These are phyloP conservation scores for Ctenochaetus hawaiiensis DNA, from an alignment of 2,797 vertebrate species.

Conservation along the genomic window DNA sequence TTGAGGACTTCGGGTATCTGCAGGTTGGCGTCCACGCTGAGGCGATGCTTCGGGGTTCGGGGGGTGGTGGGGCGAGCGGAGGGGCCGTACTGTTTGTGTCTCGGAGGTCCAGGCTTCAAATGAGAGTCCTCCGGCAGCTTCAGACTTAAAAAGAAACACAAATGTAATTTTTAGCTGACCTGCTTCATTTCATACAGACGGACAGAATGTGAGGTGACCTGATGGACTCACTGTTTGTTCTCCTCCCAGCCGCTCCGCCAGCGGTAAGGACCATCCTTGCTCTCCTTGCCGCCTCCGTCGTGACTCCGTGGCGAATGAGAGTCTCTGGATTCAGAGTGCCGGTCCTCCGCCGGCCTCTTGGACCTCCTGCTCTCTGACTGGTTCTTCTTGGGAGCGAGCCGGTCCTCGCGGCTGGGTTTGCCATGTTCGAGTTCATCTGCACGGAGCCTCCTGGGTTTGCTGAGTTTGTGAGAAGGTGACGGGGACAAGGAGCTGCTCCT, in stretches of 20 bases:
- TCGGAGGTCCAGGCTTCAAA: slow-evolving; percentile 86
- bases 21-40: slow-evolving; percentile 96
- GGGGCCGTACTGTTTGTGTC: slow-evolving; percentile 89
- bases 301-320: slow-evolving; percentile 85
- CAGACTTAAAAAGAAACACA: slow-evolving; percentile 76
- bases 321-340: slow-evolving; percentile 84
- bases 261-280: slow-evolving; percentile 90
- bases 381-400: slow-evolving; percentile 87
- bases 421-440: slow-evolving; percentile 81
- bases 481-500: slow-evolving; percentile 88
- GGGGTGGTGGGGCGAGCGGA: slow-evolving; percentile 88
- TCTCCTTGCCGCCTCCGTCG: slow-evolving; percentile 85
- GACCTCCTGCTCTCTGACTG: slow-evolving; percentile 88
- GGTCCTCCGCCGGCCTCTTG: slow-evolving; percentile 92
- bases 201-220: background rate
- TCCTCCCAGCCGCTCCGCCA: slow-evolving; percentile 98
- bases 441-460: slow-evolving; percentile 87
- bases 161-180: background rate
- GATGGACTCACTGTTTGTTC: slow-evolving; percentile 90
- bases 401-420: slow-evolving; percentile 87
- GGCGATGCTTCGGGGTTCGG: slow-evolving; percentile 91
- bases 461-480: slow-evolving; percentile 85
- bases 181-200: background rate
- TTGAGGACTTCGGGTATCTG: slow-evolving; percentile 96
- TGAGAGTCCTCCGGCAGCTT: slow-evolving; percentile 87